Evolutionary conservation across 37 sponge, comb jelly and placozoan species (phyloP).

Genomic region (Mnemiopsis leidyi): DNA sequence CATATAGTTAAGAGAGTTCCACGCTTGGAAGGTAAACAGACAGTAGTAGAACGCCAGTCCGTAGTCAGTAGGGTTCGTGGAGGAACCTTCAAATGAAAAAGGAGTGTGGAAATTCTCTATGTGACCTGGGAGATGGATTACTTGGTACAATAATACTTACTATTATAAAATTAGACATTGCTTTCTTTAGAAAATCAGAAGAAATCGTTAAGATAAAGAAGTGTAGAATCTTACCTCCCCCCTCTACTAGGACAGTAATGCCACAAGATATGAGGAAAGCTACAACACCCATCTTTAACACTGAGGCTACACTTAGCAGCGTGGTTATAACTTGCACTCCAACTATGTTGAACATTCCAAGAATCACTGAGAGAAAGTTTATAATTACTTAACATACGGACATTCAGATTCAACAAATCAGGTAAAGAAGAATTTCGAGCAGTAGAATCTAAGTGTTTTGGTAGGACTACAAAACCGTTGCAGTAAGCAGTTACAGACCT

Average conservation of each 20-base stretch:
- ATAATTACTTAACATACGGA: too few species aligned
- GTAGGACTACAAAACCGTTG: too few species aligned
- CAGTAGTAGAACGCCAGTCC: slow-evolving; percentile 29
- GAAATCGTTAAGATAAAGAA: too few species aligned
- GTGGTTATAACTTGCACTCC: neutral
- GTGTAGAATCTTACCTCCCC: neutral
- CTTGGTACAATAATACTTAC: neutral
- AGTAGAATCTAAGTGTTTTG: too few species aligned
- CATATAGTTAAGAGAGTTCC: slow-evolving; percentile 56
- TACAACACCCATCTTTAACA: slow-evolving; percentile 25
- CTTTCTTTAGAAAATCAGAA: too few species aligned
- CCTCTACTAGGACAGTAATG: neutral
- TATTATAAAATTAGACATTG: too few species aligned
- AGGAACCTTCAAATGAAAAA: neutral
- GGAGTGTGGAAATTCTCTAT: neutral
- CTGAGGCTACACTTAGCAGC: neutral
- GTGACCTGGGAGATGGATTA: neutral
- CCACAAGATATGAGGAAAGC: slow-evolving; percentile 39
- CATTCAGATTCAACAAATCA: too few species aligned
- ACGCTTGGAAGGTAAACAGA: neutral
- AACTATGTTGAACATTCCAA: neutral
- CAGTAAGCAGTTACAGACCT: neutral
- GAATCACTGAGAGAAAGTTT: too few species aligned
- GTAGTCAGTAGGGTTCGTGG: slow-evolving; percentile 14
- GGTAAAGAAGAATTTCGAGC: too few species aligned